These are phyloP conservation scores for Fulica atra DNA, from an alignment of 2,113 vertebrate genomes.

Conservation along the genomic window DNA sequence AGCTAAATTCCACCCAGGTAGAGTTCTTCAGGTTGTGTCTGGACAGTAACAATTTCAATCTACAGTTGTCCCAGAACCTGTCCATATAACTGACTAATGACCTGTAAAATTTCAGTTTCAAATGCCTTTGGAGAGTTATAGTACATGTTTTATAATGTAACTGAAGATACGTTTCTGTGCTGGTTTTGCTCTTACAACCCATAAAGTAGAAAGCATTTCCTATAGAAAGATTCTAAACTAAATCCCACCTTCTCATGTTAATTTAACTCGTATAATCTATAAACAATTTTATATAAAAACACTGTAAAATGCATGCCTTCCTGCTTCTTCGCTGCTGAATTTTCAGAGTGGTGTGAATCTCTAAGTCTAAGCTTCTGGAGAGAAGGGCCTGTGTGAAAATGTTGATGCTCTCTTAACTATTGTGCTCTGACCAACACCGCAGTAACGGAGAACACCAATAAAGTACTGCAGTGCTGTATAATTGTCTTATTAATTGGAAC, in stretches of 20 bases:
- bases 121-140: constrained; percentile 5
- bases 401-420: neutral
- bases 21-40: neutral
- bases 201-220: constrained; percentile 23
- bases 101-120: constrained; percentile 24
- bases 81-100: neutral
- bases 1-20: neutral
- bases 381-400: neutral
- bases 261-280: neutral
- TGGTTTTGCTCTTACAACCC: constrained; percentile 1
- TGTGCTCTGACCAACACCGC: constrained; percentile 9
- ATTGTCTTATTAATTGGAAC: constrained; percentile 67
- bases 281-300: neutral
- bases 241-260: constrained; percentile 14
- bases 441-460: constrained; percentile 44
- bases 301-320: neutral
- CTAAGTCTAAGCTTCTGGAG: neutral
- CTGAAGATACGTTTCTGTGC: constrained; percentile 14
- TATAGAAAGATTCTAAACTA: neutral
- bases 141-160: neutral
- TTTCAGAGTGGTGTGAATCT: neutral
- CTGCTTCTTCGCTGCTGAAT: neutral
- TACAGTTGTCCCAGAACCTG: neutral
- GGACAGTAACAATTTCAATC: neutral
- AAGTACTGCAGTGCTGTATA: constrained; percentile 40